Conservation (phyloP, 2,797 vertebrate genomes). For the Anabacerthia variegaticeps region DNA sequence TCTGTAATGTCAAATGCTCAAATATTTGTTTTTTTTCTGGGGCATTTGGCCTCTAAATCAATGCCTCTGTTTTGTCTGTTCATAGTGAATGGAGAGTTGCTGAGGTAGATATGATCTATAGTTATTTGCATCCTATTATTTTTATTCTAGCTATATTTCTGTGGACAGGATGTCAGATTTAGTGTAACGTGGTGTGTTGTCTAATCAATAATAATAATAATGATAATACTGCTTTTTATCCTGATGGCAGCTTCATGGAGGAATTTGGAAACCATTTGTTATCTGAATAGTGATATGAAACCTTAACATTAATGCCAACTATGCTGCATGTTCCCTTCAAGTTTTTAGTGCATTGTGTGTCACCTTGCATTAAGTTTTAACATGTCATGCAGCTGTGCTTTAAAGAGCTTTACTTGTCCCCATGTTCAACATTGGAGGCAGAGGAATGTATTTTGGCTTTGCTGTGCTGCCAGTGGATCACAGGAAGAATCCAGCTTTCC, state of each 20-base stretch:
- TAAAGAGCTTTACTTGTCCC: neutral
- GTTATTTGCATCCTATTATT: conserved; percentile 17
- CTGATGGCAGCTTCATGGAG: neutral
- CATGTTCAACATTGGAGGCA: neutral
- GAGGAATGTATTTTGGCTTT: neutral
- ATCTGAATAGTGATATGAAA: neutral
- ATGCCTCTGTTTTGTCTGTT: neutral
- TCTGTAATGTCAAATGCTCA: neutral
- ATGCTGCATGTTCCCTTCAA: neutral
- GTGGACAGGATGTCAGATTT: neutral
- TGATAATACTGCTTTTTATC: conserved; percentile 20
- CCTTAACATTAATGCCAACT: neutral
- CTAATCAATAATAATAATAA: conserved; percentile 43
- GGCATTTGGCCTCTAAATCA: neutral
- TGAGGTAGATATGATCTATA: conserved; percentile 10
- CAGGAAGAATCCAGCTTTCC: neutral
- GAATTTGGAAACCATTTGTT: conserved; percentile 32
- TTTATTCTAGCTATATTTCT: conserved; percentile 3
- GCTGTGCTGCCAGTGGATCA: neutral
- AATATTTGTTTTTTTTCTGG: neutral
- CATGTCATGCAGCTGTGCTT: neutral
- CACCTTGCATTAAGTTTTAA: conserved; percentile 6
- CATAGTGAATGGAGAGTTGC: neutral
- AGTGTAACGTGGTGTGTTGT: neutral
- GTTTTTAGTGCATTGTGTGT: neutral